phyloP scores from a whole-genome alignment of 1,140 invertebrate genomes.

The Brachystomella parvula region DNA sequence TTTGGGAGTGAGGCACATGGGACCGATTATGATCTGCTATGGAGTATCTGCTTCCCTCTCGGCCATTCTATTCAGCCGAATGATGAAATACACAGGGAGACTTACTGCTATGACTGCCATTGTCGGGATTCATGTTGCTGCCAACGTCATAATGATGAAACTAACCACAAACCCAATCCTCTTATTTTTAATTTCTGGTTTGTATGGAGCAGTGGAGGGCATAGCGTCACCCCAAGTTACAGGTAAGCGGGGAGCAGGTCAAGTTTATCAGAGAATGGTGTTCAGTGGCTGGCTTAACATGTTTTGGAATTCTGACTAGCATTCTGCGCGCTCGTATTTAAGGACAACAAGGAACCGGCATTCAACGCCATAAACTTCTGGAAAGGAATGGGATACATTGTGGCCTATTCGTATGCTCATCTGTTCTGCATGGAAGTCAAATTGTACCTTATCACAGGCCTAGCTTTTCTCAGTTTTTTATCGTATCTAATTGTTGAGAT shows the following conservation, averaged over 20 bases:
- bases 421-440: background rate
- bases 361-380: background rate
- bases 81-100: background rate
- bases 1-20: background rate
- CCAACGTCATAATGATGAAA: background rate
- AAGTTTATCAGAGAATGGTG: background rate
- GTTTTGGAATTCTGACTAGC: background rate
- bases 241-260: background rate
- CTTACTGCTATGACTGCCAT: background rate
- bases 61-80: background rate
- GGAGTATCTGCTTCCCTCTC: background rate
- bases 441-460: background rate
- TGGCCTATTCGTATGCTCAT: background rate
- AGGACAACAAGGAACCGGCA: background rate
- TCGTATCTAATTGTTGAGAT: background rate
- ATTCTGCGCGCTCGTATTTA: background rate
- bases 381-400: background rate
- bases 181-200: background rate
- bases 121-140: background rate
- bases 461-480: background rate
- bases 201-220: background rate
- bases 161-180: background rate
- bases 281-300: too few relatives aligned
- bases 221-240: background rate
- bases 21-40: background rate